Conservation (phyloP, 2,113 vertebrate genomes). For the Neodon shergylaensis region DNA sequence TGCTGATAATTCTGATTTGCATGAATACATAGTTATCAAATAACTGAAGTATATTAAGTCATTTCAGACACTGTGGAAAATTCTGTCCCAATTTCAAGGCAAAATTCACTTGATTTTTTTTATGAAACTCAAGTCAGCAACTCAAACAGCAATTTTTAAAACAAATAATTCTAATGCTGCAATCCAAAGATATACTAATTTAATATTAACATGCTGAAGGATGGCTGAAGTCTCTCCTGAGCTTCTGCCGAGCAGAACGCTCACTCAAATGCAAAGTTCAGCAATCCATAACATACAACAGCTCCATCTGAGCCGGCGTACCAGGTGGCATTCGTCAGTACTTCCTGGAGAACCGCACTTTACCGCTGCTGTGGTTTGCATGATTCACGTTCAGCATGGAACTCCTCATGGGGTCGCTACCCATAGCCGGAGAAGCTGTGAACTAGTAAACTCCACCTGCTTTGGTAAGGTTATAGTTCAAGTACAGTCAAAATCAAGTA, state of each 20-base stretch:
- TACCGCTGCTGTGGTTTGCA: not conserved
- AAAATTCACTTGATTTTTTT: not conserved
- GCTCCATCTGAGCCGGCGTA: not conserved
- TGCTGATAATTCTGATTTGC: not conserved
- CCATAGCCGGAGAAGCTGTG: not conserved
- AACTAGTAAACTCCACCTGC: not conserved
- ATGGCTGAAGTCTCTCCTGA: too few relatives aligned
- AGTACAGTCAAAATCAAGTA: conserved; percentile 11
- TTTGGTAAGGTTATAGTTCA: not conserved
- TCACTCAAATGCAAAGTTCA: too few relatives aligned
- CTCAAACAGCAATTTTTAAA: not conserved
- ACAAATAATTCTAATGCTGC: not conserved
- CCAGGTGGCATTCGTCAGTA: too few relatives aligned
- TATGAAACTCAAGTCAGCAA: not conserved
- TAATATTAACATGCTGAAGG: too few relatives aligned
- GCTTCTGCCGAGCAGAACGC: not conserved
- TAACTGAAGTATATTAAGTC: not conserved
- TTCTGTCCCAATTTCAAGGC: not conserved
- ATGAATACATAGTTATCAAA: not conserved
- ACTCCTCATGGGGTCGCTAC: not conserved
- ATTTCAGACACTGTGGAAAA: not conserved
- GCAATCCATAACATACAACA: too few relatives aligned
- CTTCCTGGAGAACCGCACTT: not conserved
- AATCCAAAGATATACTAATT: not conserved
- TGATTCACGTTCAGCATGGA: not conserved